Evolutionary conservation across 2,888 invertebrate genomes (phyloP), one percentile per base, ranked within the genome.

Genomic region (Orgyia antiqua): DNA sequence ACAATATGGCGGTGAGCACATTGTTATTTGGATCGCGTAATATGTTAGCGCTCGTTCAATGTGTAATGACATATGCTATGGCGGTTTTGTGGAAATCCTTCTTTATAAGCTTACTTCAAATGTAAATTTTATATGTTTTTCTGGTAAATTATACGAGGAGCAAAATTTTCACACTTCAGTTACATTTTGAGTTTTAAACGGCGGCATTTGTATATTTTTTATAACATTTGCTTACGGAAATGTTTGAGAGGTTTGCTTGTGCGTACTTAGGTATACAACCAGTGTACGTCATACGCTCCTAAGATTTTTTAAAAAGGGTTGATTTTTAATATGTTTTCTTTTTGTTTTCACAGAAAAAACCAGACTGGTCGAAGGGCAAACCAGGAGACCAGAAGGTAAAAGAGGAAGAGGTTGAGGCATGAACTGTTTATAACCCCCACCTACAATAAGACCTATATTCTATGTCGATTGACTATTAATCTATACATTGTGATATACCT

Each of bases 341-440:
- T 34, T 39, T 39, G 2, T 3, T 13, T 67, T 87, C 89, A 68
- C 93, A 95, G 94, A 95, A 95, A 89, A 96, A 96, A 87, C 95
- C 95, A 68, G 96, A 96, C 89, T 96, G 95, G 95, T 95, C 95
- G 79, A 96, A 96, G 91, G 90, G 90, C 87, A 94, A 94, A 78
- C 91, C 91, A 76, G 94, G 93, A 71, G 94, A 95, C 86, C 94
- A 94, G 92, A 93, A 93, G 89, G 94, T 93, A 88, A 94, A 93
- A 84, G 92, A 92, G 84, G 91, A 90, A 83, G 90, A 90, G 78
- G 91, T 91, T 82, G 94, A 94, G 88, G 94, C 94, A 92, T 94
- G 92, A 93, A 82, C 70, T 72, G 71, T 74, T 72, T 46, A 65
- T 55, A 55, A 62, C 64, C 57, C 58, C 58, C 57, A 68, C 63